Evolutionary conservation across 2,888 invertebrate species (phyloP).

Genomic region (Agrotis segetum): DNA sequence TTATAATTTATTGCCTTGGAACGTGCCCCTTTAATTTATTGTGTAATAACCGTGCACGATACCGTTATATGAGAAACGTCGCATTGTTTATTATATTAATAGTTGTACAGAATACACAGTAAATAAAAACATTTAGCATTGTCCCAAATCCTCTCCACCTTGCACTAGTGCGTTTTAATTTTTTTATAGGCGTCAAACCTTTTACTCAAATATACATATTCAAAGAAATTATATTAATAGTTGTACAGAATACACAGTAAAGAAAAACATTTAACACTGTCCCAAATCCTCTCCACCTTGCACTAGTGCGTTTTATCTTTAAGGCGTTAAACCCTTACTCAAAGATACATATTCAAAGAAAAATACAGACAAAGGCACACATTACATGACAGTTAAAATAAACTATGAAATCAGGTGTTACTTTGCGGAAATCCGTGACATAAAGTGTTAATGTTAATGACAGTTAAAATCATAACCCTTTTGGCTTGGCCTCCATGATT

Average conservation of each 20-base stretch:
- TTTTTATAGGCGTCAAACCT: too few species aligned
- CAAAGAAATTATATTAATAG: conserved; percentile 20
- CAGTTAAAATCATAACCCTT: too few species aligned
- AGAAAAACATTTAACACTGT: neutral
- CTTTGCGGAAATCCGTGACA: too few species aligned
- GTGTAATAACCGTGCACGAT: conserved; percentile 66
- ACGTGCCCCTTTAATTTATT: conserved; percentile 69
- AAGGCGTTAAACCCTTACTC: too few species aligned
- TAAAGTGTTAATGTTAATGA: too few species aligned
- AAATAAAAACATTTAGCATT: neutral
- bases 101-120: neutral
- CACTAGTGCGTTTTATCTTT: neutral
- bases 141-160: neutral
- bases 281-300: neutral
- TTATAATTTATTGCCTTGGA: conserved; percentile 68
- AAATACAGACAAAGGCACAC: too few species aligned
- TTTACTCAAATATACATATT: too few species aligned
- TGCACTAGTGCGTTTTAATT: neutral
- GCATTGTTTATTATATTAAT: conserved; percentile 33
- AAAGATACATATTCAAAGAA: too few species aligned
- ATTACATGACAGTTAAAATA: too few species aligned
- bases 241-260: neutral
- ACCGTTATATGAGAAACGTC: conserved; percentile 60
- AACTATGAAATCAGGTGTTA: too few species aligned
- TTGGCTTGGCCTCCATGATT: too few species aligned